Conservation (phyloP, 2,797 vertebrate genomes). For the Lepilemur septentrionalis region DNA sequence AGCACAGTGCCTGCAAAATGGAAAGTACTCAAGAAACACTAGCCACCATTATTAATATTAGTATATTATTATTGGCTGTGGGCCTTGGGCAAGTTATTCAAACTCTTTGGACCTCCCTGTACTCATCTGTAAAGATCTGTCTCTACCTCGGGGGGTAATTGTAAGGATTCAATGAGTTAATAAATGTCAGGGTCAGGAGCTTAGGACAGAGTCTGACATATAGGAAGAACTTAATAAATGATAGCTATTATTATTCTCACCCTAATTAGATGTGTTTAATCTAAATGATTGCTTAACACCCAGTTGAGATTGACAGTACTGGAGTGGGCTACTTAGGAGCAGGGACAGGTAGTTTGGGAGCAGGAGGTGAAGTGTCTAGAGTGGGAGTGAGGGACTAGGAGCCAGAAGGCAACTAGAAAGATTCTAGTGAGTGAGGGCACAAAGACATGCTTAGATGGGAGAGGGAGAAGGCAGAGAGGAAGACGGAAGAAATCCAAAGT, state of each 20-base stretch:
- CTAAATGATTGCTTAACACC: constrained; percentile 48
- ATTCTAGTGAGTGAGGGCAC: constrained; percentile 13
- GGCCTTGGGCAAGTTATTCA: constrained; percentile 24
- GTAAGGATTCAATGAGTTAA: constrained; percentile 48
- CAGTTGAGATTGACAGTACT: constrained; percentile 32
- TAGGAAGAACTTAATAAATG: constrained; percentile 66
- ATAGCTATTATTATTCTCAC: constrained; percentile 48
- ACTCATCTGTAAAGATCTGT: constrained; percentile 48
- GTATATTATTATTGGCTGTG: constrained; percentile 16
- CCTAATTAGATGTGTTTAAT: constrained; percentile 58
- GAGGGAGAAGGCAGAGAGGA: not conserved
- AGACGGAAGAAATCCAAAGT: not conserved
- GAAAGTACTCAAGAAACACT: constrained; percentile 41
- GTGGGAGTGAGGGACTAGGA: not conserved
- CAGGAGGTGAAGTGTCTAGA: not conserved
- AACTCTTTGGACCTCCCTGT: constrained; percentile 27
- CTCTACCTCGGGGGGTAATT: constrained; percentile 11
- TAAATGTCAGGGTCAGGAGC: constrained; percentile 34
- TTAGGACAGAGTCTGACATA: constrained; percentile 45
- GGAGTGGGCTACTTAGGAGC: not conserved
- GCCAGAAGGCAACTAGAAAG: not conserved
- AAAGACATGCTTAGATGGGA: not conserved
- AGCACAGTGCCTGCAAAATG: not conserved
- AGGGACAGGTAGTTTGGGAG: constrained; percentile 35
- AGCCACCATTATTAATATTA: not conserved